Conservation (phyloP, 2,113 vertebrate species). For the Onychostoma macrolepis region DNA sequence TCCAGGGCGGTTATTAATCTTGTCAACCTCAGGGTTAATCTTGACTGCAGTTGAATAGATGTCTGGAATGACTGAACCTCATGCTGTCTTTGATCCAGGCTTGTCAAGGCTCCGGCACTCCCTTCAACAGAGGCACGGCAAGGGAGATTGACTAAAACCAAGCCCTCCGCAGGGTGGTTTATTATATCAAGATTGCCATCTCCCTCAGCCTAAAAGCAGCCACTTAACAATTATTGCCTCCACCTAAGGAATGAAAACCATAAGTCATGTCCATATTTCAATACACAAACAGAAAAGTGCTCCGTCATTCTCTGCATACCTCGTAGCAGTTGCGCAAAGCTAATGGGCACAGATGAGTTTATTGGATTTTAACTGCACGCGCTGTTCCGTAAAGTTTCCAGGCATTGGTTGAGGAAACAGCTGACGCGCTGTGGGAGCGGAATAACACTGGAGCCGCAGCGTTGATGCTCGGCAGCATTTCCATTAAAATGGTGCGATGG, state of each 20-base stretch:
- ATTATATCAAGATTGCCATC: slow-evolving; percentile 36
- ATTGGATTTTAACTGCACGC: not conserved
- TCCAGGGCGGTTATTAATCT: slow-evolving; percentile 67
- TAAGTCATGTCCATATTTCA: slow-evolving; percentile 20
- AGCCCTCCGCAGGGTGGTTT: slow-evolving; percentile 40
- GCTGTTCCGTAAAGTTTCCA: slow-evolving; percentile 1
- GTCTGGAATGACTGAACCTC: slow-evolving; percentile 64
- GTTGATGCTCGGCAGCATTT: slow-evolving; percentile 30
- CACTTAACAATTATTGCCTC: slow-evolving; percentile 7
- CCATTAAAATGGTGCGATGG: slow-evolving; percentile 54
- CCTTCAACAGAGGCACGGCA: slow-evolving; percentile 45
- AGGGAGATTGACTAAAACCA: slow-evolving; percentile 27
- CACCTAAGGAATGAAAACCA: slow-evolving; percentile 2
- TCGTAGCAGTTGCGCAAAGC: not conserved
- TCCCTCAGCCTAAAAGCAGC: slow-evolving; percentile 4
- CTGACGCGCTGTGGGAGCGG: slow-evolving; percentile 16
- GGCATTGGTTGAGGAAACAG: slow-evolving; percentile 4
- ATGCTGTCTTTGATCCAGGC: slow-evolving; percentile 45
- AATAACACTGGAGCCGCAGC: not conserved
- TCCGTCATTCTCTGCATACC: not conserved
- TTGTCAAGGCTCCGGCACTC: slow-evolving; percentile 38
- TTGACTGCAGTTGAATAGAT: slow-evolving; percentile 62
- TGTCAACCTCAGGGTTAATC: slow-evolving; percentile 68
- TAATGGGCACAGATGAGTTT: not conserved
- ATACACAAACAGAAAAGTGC: not conserved